Evolutionary conservation across 2,888 invertebrate species (phyloP), one percentile per base, ranked within the genome.

Genomic region (Elysia crispata): DNA sequence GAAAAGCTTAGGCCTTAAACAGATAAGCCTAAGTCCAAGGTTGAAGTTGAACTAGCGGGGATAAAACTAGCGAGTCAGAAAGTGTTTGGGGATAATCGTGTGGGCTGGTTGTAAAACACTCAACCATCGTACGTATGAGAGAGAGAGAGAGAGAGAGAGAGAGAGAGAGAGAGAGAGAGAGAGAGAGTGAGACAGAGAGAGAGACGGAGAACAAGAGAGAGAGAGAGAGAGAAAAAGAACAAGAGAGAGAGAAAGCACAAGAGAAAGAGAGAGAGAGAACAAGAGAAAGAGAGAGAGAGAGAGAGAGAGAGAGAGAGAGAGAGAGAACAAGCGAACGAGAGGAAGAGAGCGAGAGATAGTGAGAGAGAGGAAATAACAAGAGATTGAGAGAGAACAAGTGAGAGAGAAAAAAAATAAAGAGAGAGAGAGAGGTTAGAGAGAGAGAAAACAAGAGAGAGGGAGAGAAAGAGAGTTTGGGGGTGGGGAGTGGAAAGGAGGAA

Each of bases 201-300:
- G 70, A 33, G 70, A 33, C 6, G 13, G 70, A 70, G 70, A 33
- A 41, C 30, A 41, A 70, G 70, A 70, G 70, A 70, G 70, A 70
- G 41, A 70, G 41, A n/a, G 70, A 70, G 70, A 33, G 33, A 70
- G 70, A 41, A 3, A 41, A 11, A 41, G 5, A 41, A 11, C 3
- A 3, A 41, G 41, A 11, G 5, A 41, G 3, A 41, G 5, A 41
- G 41, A 41, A 3, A 41, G 3, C 11, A 3, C 3, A 41, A 57
- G 23, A 67, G 57, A 54, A 5, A 57, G 33, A 54, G 23, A 77
- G 64, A 41, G 1, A 64, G 76, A 23, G 1, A 64, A 41, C 18
- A 5, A 64, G 64, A n/a, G 1, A 64, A 33, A 25, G 25, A 57
- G 41, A 57, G 23, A 3, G 23, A 25, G 1, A 41, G 69, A 8